A percentile compares a stretch with the other conserved stretches of the same genome.
These are phyloP conservation scores for Microplitis mediator DNA, from an alignment of 1,140 invertebrate genomes.

Conservation along the genomic window DNA sequence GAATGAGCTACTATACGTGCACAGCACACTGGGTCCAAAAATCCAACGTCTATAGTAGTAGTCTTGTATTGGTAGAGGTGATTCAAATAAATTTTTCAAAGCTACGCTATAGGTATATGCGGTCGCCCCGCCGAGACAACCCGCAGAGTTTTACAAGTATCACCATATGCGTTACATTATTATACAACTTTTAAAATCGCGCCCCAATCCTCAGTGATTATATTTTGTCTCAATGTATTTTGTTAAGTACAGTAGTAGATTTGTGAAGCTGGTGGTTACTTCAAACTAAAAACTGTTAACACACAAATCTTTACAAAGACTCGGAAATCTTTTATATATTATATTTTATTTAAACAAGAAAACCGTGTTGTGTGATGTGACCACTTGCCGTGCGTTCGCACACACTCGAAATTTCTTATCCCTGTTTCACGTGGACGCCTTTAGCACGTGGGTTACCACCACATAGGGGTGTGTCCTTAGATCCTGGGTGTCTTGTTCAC, in stretches of 20 bases:
- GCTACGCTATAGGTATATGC: conserved; percentile 25
- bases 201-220: not conserved
- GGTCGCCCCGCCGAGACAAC: conserved; percentile 40
- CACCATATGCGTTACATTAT: conserved; percentile 61
- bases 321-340: conserved; percentile 57
- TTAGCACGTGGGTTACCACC: conserved; percentile 10
- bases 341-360: not conserved
- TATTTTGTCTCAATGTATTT: not conserved
- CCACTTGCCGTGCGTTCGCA: conserved; percentile 59
- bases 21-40: not conserved
- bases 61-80: not conserved
- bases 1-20: too few species aligned
- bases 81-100: conserved; percentile 23
- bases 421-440: not conserved
- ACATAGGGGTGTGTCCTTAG: too few species aligned
- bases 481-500: too few species aligned
- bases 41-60: conserved; percentile 21
- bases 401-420: conserved; percentile 38
- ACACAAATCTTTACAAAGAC: conserved; percentile 49
- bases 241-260: not conserved
- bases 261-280: not conserved
- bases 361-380: conserved; percentile 36
- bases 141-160: conserved; percentile 62
- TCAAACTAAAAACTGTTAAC: conserved; percentile 17
- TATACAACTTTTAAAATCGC: conserved; percentile 48